phyloP scores from a whole-genome alignment of 1,140 invertebrate genomes.

The Ganaspis sp. region DNA sequence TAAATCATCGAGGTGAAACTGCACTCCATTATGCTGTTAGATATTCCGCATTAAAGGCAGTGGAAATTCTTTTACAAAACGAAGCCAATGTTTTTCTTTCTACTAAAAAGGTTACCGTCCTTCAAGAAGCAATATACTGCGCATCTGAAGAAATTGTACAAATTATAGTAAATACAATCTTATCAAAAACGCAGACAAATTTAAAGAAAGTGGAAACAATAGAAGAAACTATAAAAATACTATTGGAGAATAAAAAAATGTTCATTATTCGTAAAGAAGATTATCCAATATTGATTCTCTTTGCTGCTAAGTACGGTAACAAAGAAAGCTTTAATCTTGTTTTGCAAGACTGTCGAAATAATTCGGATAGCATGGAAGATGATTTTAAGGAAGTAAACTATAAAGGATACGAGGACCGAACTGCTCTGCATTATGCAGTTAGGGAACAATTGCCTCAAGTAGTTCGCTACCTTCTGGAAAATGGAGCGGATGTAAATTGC shows the following conservation, averaged over 20 bases:
- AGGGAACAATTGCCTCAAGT: not conserved
- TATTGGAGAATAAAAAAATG: not conserved
- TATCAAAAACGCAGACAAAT: not conserved
- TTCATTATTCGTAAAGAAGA: not conserved
- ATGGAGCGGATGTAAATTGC: not conserved
- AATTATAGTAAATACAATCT: not conserved
- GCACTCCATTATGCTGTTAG: not conserved
- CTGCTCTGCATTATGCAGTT: not conserved
- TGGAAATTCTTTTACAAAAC: not conserved
- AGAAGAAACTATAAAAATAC: not conserved
- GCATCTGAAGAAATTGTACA: not conserved
- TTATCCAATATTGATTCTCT: not conserved
- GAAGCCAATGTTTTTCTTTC: not conserved
- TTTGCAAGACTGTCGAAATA: not conserved
- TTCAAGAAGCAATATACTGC: not conserved
- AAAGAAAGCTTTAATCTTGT: not conserved
- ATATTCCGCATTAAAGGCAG: not conserved
- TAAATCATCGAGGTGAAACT: not conserved
- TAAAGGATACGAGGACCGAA: not conserved
- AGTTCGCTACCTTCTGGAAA: not conserved
- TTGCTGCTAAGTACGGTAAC: not conserved
- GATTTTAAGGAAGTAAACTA: not conserved
- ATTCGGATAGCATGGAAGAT: not conserved
- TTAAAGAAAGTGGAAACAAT: not conserved
- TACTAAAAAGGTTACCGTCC: not conserved